Evolutionary conservation across 1,140 invertebrate genomes (phyloP), one percentile per base, ranked within the genome.

Genomic region (Drosophila lini): DNA sequence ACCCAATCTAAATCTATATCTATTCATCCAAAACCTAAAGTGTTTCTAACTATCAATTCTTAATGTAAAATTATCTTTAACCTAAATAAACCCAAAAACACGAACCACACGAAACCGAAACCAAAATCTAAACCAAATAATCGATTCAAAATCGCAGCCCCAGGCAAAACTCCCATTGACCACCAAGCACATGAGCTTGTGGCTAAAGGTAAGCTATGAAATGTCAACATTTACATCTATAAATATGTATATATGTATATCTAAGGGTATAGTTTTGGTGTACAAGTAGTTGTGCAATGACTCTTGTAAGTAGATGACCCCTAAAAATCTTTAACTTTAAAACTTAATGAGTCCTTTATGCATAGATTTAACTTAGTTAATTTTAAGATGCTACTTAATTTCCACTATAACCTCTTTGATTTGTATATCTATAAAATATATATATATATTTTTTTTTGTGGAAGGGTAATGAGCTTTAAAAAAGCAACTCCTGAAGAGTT

Each of bases 41-140:
- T 81, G 82, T 85, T 71, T 78, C 69, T 86, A 69, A 75, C 65
- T 44, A 63, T 45, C 50, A 83, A 81, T 70, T 85, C 59, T 69
- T 78, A 69, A 70, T 70, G 68, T 79, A 47, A 74, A 78, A 77
- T 84, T 84, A 63, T 84, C 52, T 80, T 58, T 48, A 68, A 83
- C 47, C 62, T 65, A 81, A 59, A 62, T 55, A 31, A 71, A 82
- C 41, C 61, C 75, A 42, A 70, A 42, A 67, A 75, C 52, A 76
- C 59, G 48, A 81, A 65, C 48, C 65, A 70, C 69, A 78, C 58
- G 59, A 73, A 36, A 70, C 48, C 25, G 45, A 64, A 74, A 70
- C 55, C 34, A 31, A 74, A 58, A 80, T 59, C 38, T 15, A 75
- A 75, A 67, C 40, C 50, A 57, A 75, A 59, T 50, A 76, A 77